phyloP scores from a whole-genome alignment of 1,140 invertebrate genomes.

The Ruditapes philippinarum region DNA sequence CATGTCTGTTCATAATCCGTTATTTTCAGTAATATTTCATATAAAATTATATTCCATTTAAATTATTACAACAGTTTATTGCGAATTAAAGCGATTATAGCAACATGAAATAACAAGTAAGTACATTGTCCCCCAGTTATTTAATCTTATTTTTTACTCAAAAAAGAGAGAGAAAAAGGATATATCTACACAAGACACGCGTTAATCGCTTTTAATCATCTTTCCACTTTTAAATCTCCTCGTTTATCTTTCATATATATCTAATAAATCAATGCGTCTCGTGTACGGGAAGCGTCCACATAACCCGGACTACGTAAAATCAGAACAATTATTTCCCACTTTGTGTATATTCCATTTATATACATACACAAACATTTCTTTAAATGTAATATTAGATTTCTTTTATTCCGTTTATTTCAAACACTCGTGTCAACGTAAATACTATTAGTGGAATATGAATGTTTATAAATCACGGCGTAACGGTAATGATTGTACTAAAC shows the following conservation, averaged over 20 bases:
- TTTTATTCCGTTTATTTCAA: constrained; percentile 4
- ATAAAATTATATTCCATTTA: background rate
- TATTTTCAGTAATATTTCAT: background rate
- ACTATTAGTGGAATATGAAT: background rate
- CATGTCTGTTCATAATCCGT: background rate
- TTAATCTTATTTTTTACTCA: no score
- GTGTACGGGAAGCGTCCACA: background rate
- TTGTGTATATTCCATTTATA: constrained; percentile 2
- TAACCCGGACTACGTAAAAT: background rate
- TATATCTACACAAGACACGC: no score
- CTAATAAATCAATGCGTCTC: background rate
- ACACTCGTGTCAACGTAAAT: background rate
- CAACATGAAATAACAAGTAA: no score
- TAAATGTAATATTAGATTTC: background rate
- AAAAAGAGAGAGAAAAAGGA: no score
- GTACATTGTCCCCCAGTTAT: no score
- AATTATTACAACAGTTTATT: background rate
- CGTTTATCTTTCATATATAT: background rate
- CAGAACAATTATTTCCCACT: background rate
- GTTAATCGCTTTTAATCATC: no score
- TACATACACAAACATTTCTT: constrained; percentile 4
- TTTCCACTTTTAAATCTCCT: no score
- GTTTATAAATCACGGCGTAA: background rate
- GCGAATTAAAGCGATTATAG: no score
- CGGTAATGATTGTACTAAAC: background rate